These are phyloP conservation scores for Drosophila setosimentum DNA, from an alignment of 2,888 invertebrate genomes.

Conservation along the genomic window DNA sequence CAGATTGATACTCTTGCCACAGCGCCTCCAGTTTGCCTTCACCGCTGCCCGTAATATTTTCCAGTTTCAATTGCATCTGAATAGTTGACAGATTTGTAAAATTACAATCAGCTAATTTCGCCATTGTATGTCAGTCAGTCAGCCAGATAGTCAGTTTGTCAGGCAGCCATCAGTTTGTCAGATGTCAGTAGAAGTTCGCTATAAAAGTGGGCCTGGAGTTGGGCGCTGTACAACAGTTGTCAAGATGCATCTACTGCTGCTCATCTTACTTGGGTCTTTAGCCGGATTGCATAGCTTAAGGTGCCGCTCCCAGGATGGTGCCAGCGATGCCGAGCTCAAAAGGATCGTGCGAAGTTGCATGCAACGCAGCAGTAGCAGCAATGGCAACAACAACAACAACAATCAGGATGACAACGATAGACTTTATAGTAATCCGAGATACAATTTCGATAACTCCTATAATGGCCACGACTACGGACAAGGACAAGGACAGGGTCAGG, in stretches of 20 bases:
- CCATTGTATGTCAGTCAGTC: slow-evolving; percentile 66
- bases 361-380: slow-evolving; percentile 78
- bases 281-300: slow-evolving; percentile 81
- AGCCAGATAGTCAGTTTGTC: slow-evolving; percentile 23
- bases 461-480: slow-evolving; percentile 55
- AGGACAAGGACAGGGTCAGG: slow-evolving; percentile 29
- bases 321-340: slow-evolving; percentile 87
- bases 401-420: slow-evolving; percentile 39
- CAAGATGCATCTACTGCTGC: slow-evolving; percentile 41
- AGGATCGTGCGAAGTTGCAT: slow-evolving; percentile 87
- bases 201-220: slow-evolving; percentile 48
- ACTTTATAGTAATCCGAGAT: slow-evolving; percentile 25
- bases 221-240: slow-evolving; percentile 19
- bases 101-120: slow-evolving; percentile 7
- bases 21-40: slow-evolving; percentile 86
- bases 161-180: slow-evolving; percentile 24
- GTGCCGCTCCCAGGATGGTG: slow-evolving; percentile 87
- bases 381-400: slow-evolving; percentile 20
- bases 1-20: slow-evolving; percentile 85
- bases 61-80: slow-evolving; percentile 84
- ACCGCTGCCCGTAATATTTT: slow-evolving; percentile 85
- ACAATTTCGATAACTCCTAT: slow-evolving; percentile 46
- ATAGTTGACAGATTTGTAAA: slow-evolving; percentile 8
- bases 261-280: slow-evolving; percentile 38
- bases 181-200: slow-evolving; percentile 27